These are phyloP conservation scores for Craniophora ligustri DNA, from an alignment of 2,888 invertebrate genomes.

Conservation along the genomic window DNA sequence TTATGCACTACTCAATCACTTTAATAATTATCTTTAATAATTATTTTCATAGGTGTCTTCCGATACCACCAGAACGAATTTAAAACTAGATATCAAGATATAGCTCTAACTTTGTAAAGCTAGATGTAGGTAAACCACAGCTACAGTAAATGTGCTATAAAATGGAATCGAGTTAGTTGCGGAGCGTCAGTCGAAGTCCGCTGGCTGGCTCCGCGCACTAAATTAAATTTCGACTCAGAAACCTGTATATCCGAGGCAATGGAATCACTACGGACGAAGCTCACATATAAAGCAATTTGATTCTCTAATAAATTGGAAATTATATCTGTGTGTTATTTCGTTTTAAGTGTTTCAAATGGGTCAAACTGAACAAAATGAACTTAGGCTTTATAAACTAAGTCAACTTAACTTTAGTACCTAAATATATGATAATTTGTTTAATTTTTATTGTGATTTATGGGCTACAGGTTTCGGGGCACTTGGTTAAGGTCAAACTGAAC, in stretches of 20 bases:
- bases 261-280: constrained; percentile 45
- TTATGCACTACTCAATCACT: no score
- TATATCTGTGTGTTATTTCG: not conserved
- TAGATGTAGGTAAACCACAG: constrained; percentile 28
- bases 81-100: constrained; percentile 24
- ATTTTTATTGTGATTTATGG: no score
- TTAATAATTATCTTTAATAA: no score
- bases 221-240: constrained; percentile 54
- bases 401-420: no score
- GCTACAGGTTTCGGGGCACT: no score
- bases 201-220: constrained; percentile 30
- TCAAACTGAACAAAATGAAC: not conserved
- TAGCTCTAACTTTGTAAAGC: constrained; percentile 33
- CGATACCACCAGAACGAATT: no score
- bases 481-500: no score
- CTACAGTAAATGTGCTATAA: constrained; percentile 53
- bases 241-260: constrained; percentile 56
- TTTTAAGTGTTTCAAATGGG: no score
- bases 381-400: no score
- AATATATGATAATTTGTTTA: no score
- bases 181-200: constrained; percentile 42
- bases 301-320: constrained; percentile 23
- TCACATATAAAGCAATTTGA: constrained; percentile 33
- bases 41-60: no score
- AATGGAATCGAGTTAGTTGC: constrained; percentile 53